These are phyloP conservation scores for Bombus balteatus DNA, from an alignment of 1,140 invertebrate genomes.

Conservation along the genomic window DNA sequence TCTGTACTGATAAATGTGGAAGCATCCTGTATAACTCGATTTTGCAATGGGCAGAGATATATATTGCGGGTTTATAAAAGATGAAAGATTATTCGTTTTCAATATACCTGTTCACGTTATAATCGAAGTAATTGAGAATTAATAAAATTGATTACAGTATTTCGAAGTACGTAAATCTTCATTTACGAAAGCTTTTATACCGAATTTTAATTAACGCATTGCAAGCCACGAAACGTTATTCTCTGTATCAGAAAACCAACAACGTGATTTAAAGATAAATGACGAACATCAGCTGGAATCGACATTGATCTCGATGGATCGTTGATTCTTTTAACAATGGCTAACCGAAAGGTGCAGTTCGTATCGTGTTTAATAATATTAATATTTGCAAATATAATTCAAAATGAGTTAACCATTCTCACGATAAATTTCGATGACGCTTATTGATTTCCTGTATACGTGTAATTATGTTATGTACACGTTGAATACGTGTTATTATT, in stretches of 20 bases:
- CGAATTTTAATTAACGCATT: neutral
- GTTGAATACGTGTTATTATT: too few species aligned
- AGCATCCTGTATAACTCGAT: neutral
- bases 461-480: too few species aligned
- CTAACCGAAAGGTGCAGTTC: constrained; percentile 17
- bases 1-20: too few species aligned
- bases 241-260: too few species aligned
- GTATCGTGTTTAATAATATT: constrained; percentile 21
- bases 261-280: neutral
- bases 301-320: constrained; percentile 29
- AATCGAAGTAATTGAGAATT: neutral
- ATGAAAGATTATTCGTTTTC: neutral
- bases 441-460: too few species aligned
- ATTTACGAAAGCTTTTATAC: neutral
- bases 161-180: neutral
- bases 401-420: neutral
- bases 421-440: neutral
- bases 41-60: neutral
- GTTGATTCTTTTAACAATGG: constrained; percentile 26
- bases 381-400: neutral
- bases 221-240: neutral
- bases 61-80: neutral
- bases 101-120: neutral
- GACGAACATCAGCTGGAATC: constrained; percentile 34
- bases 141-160: neutral